A percentile compares a stretch with the other conserved stretches of the same genome.
Conservation (phyloP, 2,888 invertebrate genomes). For the Mellilla xanthometata region DNA sequence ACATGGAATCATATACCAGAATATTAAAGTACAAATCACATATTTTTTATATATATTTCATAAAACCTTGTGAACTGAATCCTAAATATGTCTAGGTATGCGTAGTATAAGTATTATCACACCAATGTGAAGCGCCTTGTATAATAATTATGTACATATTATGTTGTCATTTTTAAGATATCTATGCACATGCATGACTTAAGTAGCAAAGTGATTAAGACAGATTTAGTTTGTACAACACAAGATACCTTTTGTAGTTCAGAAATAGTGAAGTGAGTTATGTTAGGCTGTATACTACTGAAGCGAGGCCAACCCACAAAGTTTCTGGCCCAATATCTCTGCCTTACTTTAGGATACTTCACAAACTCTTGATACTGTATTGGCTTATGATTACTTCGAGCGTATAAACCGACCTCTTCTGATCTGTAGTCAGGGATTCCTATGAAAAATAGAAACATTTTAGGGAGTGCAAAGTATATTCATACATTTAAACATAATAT, state of each 20-base stretch:
- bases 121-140: too few species aligned
- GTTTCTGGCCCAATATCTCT: slow-evolving; percentile 98
- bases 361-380: slow-evolving; percentile 94
- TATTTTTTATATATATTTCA: too few species aligned
- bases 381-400: slow-evolving; percentile 91
- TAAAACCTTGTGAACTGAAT: too few species aligned
- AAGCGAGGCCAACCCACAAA: slow-evolving; percentile 96
- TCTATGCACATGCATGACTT: too few species aligned
- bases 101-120: too few species aligned
- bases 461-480: too few species aligned
- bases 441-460: slow-evolving; percentile 43
- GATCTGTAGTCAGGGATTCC: slow-evolving; percentile 98
- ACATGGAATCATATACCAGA: too few species aligned
- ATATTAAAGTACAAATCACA: too few species aligned
- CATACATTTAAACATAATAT: neutral
- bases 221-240: slow-evolving; percentile 12
- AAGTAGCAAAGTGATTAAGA: too few species aligned
- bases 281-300: slow-evolving; percentile 90
- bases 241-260: slow-evolving; percentile 85
- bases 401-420: slow-evolving; percentile 95
- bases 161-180: too few species aligned
- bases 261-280: slow-evolving; percentile 87
- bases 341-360: slow-evolving; percentile 84
- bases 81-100: too few species aligned
- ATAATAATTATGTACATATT: too few species aligned